Evolutionary conservation across 2,797 vertebrate genomes (phyloP).

Genomic region (Agapornis canus): DNA sequence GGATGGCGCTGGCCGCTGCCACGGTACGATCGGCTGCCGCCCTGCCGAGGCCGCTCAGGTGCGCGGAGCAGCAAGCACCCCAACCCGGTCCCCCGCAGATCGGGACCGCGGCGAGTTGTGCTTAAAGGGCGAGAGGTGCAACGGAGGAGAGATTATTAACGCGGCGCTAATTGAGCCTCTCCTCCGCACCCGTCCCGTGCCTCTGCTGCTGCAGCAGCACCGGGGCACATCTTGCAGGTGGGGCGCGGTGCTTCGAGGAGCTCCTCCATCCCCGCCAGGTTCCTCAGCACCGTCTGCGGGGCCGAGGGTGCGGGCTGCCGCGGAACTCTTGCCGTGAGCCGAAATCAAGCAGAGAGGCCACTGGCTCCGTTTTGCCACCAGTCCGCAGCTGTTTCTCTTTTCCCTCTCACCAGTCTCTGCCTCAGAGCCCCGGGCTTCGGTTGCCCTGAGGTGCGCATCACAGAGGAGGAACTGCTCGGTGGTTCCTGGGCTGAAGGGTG

Average conservation of each 20-base stretch:
- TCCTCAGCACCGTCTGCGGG: no score
- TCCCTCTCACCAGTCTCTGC: background rate
- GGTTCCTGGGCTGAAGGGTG: background rate
- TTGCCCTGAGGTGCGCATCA: background rate
- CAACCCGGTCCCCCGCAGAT: rapidly evolving
- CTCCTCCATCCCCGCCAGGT: rapidly evolving
- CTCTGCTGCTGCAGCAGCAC: background rate
- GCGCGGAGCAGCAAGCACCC: background rate
- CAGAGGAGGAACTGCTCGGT: background rate
- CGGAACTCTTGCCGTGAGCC: background rate
- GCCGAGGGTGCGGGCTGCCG: background rate
- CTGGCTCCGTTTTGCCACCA: background rate
- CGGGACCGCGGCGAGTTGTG: background rate
- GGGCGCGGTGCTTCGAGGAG: background rate
- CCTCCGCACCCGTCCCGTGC: background rate
- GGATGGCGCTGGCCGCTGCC: background rate
- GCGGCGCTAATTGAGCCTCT: background rate
- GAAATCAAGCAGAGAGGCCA: background rate
- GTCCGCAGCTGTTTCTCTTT: background rate
- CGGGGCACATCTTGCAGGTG: background rate
- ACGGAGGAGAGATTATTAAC: background rate
- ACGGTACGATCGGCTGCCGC: background rate
- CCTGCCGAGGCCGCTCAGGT: background rate
- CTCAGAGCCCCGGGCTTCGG: background rate
- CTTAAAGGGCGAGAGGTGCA: background rate